Percentiles rank a stretch among this genome's conserved stretches.
phyloP scores from a whole-genome alignment of 2,888 invertebrate species.

The Watsonalla cultraria region DNA sequence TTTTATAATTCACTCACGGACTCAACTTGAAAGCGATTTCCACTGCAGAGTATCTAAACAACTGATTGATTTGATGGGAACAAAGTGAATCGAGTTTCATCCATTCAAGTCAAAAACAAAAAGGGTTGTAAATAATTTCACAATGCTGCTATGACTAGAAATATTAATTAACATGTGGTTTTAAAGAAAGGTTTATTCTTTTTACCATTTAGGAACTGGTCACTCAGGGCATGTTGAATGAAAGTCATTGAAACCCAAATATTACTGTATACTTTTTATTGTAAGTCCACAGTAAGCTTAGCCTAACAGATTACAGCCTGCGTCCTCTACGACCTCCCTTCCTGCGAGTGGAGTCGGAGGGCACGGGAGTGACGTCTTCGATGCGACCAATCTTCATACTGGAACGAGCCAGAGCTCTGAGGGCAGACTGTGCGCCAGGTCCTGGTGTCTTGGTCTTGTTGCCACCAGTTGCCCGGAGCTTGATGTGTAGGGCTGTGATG shows the following conservation, averaged over 20 bases:
- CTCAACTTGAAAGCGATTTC: too few species aligned
- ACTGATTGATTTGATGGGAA: too few species aligned
- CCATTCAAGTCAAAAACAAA: too few species aligned
- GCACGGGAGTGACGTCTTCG: conserved; percentile 99
- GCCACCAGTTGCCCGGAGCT: conserved; percentile 98
- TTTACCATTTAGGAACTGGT: too few species aligned
- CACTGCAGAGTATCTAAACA: too few species aligned
- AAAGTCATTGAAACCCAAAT: conserved; percentile 36
- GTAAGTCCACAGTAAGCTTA: conserved; percentile 66
- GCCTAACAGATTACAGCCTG: conserved; percentile 89
- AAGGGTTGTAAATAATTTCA: too few species aligned
- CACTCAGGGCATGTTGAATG: background rate
- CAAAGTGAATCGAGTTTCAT: too few species aligned
- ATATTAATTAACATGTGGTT: too few species aligned
- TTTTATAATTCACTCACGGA: too few species aligned
- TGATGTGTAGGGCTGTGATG: conserved; percentile 98
- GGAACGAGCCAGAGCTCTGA: conserved; percentile 98
- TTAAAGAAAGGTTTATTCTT: too few species aligned
- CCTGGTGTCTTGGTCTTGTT: conserved; percentile 99
- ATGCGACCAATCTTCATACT: conserved; percentile 99
- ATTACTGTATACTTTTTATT: conserved; percentile 64
- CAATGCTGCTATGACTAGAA: too few species aligned
- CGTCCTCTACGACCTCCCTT: conserved; percentile 99
- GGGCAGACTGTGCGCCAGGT: conserved; percentile 98
- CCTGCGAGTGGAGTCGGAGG: conserved; percentile 99